These are phyloP conservation scores for Teleiodes luculella DNA, from an alignment of 2,888 invertebrate species.

Conservation along the genomic window DNA sequence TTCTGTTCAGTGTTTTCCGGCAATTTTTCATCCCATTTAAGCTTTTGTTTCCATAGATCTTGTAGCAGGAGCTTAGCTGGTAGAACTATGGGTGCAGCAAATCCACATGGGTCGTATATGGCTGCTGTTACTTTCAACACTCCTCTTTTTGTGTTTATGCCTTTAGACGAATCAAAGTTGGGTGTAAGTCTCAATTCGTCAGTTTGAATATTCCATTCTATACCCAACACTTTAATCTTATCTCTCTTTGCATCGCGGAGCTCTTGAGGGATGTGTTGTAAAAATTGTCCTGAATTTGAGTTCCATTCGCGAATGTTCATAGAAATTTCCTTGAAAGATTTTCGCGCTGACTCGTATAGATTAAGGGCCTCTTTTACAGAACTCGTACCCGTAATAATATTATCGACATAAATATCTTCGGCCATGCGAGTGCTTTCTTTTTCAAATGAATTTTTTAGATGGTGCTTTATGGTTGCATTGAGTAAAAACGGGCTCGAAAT, in stretches of 20 bases:
- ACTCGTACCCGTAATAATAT: background rate
- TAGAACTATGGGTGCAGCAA: constrained; percentile 11
- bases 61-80: constrained; percentile 19
- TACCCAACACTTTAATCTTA: background rate
- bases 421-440: background rate
- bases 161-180: too few relatives aligned
- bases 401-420: constrained; percentile 12
- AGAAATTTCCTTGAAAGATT: constrained; percentile 1
- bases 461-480: constrained; percentile 15
- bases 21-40: constrained; percentile 16
- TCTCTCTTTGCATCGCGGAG: background rate
- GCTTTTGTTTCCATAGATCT: constrained; percentile 8
- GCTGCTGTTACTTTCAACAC: constrained; percentile 15
- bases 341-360: background rate
- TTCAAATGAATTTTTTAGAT: constrained; percentile 4
- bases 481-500: constrained; percentile 17
- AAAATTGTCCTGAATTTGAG: constrained; percentile 4
- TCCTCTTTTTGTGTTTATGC: constrained; percentile 2
- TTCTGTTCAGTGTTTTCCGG: background rate
- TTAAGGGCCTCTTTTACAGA: too few relatives aligned
- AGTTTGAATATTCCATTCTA: background rate
- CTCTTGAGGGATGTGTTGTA: background rate
- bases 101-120: constrained; percentile 23
- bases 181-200: background rate
- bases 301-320: constrained; percentile 12